Percentiles rank a stretch among this genome's conserved stretches.
These are phyloP conservation scores for Aviceda subcristata DNA, from an alignment of 2,113 vertebrate species.

Conservation along the genomic window DNA sequence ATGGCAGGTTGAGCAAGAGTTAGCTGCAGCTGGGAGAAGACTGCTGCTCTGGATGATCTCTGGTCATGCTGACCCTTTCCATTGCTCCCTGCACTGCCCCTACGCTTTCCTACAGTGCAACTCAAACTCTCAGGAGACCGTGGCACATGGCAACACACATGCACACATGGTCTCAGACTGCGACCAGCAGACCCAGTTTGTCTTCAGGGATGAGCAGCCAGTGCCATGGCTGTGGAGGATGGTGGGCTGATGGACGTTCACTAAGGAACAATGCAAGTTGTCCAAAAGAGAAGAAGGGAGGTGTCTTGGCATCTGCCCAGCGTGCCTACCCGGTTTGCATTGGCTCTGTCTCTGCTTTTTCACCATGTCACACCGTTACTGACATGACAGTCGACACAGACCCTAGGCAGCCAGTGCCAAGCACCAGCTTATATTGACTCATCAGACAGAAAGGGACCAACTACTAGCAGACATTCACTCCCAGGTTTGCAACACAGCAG, in stretches of 20 bases:
- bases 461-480: not conserved
- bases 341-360: not conserved
- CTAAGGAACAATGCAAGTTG: not conserved
- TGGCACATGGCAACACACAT: not conserved
- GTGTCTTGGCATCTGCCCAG: not conserved
- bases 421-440: not conserved
- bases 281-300: not conserved
- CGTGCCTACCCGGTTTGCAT: not conserved
- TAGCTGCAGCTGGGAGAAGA: not conserved
- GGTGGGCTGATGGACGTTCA: rapidly evolving
- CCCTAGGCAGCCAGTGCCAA: not conserved
- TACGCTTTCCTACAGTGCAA: not conserved
- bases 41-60: not conserved
- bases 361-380: not conserved
- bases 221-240: not conserved
- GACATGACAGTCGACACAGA: not conserved
- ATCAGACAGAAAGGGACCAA: not conserved
- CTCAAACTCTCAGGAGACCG: not conserved
- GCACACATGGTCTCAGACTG: not conserved
- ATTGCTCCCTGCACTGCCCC: not conserved
- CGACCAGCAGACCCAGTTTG: not conserved
- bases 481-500: not conserved
- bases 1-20: not conserved
- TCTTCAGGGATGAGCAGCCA: not conserved
- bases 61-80: not conserved